phyloP scores from a whole-genome alignment of 2,888 invertebrate species.

The Coronaproctus castanopsis region DNA sequence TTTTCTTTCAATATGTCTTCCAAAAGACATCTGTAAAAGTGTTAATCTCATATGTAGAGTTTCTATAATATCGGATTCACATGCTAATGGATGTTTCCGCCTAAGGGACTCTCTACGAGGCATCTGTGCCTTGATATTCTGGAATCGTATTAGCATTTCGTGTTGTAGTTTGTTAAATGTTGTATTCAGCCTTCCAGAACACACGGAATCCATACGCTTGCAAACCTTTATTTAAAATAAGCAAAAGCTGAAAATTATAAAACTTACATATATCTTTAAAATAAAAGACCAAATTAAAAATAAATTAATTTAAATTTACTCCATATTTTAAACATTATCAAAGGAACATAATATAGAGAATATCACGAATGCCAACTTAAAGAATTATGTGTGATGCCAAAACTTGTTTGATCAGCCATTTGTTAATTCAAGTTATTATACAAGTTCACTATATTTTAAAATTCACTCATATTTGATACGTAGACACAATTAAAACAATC shows the following conservation, averaged over 20 bases:
- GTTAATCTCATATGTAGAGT: conserved; percentile 81
- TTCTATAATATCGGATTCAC: conserved; percentile 82
- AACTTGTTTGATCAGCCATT: too few relatives aligned
- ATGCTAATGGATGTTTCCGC: conserved; percentile 70
- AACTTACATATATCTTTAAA: neutral
- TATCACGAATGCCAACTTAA: too few relatives aligned
- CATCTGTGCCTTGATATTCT: conserved; percentile 74
- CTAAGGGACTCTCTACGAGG: conserved; percentile 78
- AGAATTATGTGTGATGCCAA: too few relatives aligned
- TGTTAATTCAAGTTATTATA: too few relatives aligned
- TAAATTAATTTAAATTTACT: conserved; percentile 4
- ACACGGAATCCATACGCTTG: conserved; percentile 54
- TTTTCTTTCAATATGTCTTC: conserved; percentile 80
- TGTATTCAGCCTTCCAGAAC: conserved; percentile 57
- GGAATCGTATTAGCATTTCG: conserved; percentile 57
- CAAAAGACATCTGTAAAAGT: conserved; percentile 79
- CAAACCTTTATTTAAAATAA: conserved; percentile 42
- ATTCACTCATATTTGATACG: too few relatives aligned
- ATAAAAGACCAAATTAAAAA: conserved; percentile 1
- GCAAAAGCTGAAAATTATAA: conserved; percentile 9
- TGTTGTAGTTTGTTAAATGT: conserved; percentile 70
- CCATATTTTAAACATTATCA: neutral
- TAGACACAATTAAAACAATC: too few relatives aligned
- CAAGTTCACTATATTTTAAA: too few relatives aligned
- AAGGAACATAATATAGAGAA: conserved; percentile 3